Base-by-base conservation (phyloP, 2,888 invertebrate genomes). In the Leptinotarsa peninsularis region DNA sequence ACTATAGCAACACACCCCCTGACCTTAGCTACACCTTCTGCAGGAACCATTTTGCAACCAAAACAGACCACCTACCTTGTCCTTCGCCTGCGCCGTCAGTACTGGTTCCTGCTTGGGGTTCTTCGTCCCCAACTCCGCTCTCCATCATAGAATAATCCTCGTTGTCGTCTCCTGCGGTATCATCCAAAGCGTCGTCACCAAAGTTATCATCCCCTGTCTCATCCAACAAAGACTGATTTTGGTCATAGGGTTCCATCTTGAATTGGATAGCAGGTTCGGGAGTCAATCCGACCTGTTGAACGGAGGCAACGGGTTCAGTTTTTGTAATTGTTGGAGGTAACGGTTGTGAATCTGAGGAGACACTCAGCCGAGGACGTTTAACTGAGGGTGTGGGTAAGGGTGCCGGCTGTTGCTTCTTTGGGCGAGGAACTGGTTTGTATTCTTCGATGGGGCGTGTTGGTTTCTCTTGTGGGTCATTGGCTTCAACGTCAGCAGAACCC, bases 171-270 rank as follows among this genome's bases (percentile, higher is more conserved):
- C 83, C 85, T 66, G 81, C 82, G 14, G 82, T 82, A 60, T 86
- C 86, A 52, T 87, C 87, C 60, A 85, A 79, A 17, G 80, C 81
- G 73, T 86, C 86, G 52, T 87, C 87, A 72, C 83, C 84, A 80
- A 85, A 86, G 69, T 79, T 82, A n/a, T 87, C 85, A 67, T 84
- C 86, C 49, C 84, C 81, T 68, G 81, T 80, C 52, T 86, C 86
- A 68, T 86, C 86, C 17, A 81, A 81, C 58, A 84, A 78, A 7
- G 83, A 81, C 79, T 85, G 84, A 58, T 80, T 81, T 67, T 82
- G 83, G 71, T 88, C 88, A 69, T 85, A 86, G 4, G 88, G 88
- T 85, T 88, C 88, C 84, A 87, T 85, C 85, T 88, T 88, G 78
- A 88, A 86, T 68, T 87, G 85, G 71, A 87, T 82, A 74, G 71